phyloP scores from a whole-genome alignment of 2,797 vertebrate species.

The Prunella strophiata region DNA sequence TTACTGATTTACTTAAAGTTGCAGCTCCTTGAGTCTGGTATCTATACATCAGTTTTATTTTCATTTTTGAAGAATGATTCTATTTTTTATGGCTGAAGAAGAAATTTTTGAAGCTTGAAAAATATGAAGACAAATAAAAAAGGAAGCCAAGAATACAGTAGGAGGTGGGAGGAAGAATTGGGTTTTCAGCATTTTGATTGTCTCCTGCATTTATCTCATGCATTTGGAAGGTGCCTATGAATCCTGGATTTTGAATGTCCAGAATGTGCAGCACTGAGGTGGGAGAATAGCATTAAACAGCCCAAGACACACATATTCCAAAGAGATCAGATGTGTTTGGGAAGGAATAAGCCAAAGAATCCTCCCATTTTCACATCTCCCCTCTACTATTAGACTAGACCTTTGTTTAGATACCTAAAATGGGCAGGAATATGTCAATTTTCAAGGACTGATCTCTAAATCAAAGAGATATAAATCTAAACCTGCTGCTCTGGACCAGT shows the following conservation, averaged over 20 bases:
- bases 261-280: background rate
- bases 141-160: background rate
- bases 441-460: background rate
- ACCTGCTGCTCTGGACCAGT: fast-evolving
- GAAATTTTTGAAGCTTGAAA: conserved; percentile 8
- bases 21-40: background rate
- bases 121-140: conserved; percentile 14
- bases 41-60: background rate
- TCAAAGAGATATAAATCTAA: background rate
- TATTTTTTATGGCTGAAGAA: background rate
- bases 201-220: background rate
- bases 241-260: background rate
- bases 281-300: background rate
- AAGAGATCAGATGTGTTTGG: background rate
- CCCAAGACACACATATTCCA: background rate
- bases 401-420: background rate
- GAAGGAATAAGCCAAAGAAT: background rate
- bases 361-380: background rate
- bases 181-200: background rate
- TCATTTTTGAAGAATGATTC: background rate
- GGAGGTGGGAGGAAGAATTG: background rate
- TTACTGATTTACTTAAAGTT: conserved; percentile 14
- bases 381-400: background rate
- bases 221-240: background rate
- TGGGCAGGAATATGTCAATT: background rate